These are phyloP conservation scores for Rhabditoides inermis DNA, from an alignment of 2,888 invertebrate genomes.

Conservation along the genomic window DNA sequence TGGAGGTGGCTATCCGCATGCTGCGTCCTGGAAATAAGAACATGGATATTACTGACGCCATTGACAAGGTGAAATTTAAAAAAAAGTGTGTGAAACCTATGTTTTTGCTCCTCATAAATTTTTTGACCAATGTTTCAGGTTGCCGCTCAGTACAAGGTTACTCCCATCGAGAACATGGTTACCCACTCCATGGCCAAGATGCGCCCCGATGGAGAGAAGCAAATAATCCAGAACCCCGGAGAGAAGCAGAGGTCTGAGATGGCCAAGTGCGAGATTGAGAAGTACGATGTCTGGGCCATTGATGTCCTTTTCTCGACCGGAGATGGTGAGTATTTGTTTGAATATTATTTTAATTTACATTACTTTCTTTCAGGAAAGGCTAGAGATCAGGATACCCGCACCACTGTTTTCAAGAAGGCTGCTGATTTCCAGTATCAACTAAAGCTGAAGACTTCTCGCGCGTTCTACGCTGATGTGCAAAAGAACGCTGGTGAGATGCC, in stretches of 20 bases:
- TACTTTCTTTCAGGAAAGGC: conserved; percentile 60
- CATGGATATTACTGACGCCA: conserved; percentile 41
- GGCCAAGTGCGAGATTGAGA: conserved; percentile 88
- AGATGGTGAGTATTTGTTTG: conserved; percentile 72
- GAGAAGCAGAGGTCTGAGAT: conserved; percentile 78
- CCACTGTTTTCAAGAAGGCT: conserved; percentile 95
- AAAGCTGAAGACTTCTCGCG: conserved; percentile 90
- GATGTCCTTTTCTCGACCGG: conserved; percentile 94
- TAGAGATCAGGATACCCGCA: conserved; percentile 82
- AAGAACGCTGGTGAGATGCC: conserved; percentile 81
- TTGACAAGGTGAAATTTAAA: conserved; percentile 66
- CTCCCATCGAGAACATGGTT: conserved; percentile 79
- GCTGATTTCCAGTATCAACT: conserved; percentile 84
- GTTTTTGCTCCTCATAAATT: background rate
- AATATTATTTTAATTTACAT: too few species aligned
- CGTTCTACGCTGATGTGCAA: conserved; percentile 55
- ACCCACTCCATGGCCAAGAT: conserved; percentile 74
- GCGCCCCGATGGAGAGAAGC: conserved; percentile 80
- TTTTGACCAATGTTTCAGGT: conserved; percentile 53
- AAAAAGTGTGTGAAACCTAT: background rate
- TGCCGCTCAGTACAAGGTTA: conserved; percentile 84
- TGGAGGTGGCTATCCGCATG: conserved; percentile 85
- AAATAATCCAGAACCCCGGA: conserved; percentile 90
- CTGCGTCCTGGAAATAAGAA: conserved; percentile 69
- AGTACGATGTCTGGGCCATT: conserved; percentile 93